Evolutionary conservation across 2,113 vertebrate genomes (phyloP).

Genomic region (Gulo gulo): DNA sequence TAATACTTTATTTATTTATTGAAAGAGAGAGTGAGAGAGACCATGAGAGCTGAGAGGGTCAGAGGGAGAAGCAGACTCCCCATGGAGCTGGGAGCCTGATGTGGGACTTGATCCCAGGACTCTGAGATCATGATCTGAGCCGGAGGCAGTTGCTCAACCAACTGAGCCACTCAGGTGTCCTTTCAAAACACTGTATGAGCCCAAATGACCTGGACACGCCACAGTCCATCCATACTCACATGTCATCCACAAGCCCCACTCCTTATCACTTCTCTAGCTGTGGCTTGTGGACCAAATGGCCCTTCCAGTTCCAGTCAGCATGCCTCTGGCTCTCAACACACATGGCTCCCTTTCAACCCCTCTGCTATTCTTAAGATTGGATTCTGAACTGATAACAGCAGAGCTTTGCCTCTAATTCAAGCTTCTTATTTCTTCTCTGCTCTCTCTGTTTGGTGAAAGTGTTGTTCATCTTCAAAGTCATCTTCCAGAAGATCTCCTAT

Average conservation of each 20-base stretch:
- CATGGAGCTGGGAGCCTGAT: too few species aligned
- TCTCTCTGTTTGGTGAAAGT: background rate
- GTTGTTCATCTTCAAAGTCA: background rate
- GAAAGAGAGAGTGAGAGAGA: too few species aligned
- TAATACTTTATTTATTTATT: too few species aligned
- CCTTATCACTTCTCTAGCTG: background rate
- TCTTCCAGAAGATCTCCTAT: background rate
- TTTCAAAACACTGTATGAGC: background rate
- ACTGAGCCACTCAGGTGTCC: too few species aligned
- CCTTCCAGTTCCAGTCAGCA: background rate
- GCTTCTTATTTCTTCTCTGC: background rate
- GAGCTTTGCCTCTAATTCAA: background rate
- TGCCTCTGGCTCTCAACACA: background rate
- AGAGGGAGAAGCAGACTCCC: too few species aligned
- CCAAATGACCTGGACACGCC: background rate
- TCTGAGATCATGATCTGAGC: too few species aligned
- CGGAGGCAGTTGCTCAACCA: too few species aligned
- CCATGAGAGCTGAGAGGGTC: too few species aligned
- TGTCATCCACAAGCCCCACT: background rate
- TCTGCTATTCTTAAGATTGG: background rate
- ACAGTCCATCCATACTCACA: accelerated
- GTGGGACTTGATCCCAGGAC: too few species aligned
- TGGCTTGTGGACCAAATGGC: too few species aligned
- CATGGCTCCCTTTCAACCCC: accelerated
- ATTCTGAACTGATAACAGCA: background rate